Percentiles rank a stretch among this genome's conserved stretches.
Evolutionary conservation across 2,113 vertebrate genomes (phyloP).

Genomic region (Pelodiscus sinensis): DNA sequence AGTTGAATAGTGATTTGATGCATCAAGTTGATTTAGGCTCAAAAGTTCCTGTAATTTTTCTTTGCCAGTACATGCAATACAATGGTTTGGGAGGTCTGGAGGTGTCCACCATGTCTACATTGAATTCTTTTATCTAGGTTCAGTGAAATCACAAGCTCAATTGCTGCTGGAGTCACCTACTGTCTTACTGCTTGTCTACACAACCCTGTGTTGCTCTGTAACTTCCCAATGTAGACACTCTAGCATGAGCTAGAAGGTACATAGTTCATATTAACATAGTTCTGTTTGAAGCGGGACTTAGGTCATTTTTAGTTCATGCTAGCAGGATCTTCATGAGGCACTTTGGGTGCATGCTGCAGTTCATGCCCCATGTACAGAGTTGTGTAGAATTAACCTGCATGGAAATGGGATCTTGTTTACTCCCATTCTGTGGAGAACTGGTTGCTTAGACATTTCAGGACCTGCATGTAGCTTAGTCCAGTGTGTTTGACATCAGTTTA

Average conservation of each 20-base stretch:
- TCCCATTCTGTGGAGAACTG: not conserved
- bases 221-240: too few relatives aligned
- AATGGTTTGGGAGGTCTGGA: not conserved
- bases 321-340: too few relatives aligned
- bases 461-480: not conserved
- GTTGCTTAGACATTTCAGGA: not conserved
- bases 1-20: not conserved
- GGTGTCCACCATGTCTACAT: not conserved
- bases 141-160: not conserved
- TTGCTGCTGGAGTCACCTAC: not conserved
- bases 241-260: too few relatives aligned
- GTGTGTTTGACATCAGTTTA: not conserved
- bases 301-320: too few relatives aligned
- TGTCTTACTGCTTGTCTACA: not conserved
- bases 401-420: not conserved
- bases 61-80: not conserved
- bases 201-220: too few relatives aligned
- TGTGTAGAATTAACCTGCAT: not conserved
- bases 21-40: not conserved
- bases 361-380: too few relatives aligned
- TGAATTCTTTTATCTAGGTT: not conserved
- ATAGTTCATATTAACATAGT: too few relatives aligned
- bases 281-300: too few relatives aligned
- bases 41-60: not conserved
- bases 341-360: too few relatives aligned